Conservation (phyloP, 2,113 vertebrate species). For the Cricetomys ansorgei region DNA sequence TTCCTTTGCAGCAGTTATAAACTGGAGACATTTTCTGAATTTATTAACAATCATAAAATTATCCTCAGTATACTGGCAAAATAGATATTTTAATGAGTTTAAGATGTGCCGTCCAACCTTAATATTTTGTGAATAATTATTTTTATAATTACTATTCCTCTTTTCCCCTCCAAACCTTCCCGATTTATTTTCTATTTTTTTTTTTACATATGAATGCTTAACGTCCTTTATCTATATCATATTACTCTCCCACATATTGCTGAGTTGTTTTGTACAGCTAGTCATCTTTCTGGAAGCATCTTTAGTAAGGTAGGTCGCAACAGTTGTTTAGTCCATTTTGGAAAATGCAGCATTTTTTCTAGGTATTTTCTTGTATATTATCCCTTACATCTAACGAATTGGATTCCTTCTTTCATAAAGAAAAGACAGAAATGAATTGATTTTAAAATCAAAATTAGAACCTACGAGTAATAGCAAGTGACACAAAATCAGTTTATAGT, state of each 20-base stretch:
- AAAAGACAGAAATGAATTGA: background rate
- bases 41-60: background rate
- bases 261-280: background rate
- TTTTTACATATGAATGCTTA: background rate
- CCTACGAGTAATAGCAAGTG: background rate
- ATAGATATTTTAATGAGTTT: background rate
- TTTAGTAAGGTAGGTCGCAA: background rate
- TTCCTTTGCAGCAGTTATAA: too few species aligned
- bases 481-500: background rate
- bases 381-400: background rate
- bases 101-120: background rate
- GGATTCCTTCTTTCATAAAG: constrained; percentile 28
- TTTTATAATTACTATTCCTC: background rate
- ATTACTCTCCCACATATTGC: background rate
- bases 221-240: background rate
- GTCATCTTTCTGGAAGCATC: background rate
- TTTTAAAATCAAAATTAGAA: constrained; percentile 36
- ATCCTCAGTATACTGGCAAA: background rate
- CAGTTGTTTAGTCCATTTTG: background rate
- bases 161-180: background rate
- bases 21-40: too few species aligned
- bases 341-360: background rate
- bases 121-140: background rate
- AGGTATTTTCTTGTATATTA: constrained; percentile 29
- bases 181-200: background rate